phyloP scores from a whole-genome alignment of 2,113 vertebrate genomes.

The Thomomys bottae region DNA sequence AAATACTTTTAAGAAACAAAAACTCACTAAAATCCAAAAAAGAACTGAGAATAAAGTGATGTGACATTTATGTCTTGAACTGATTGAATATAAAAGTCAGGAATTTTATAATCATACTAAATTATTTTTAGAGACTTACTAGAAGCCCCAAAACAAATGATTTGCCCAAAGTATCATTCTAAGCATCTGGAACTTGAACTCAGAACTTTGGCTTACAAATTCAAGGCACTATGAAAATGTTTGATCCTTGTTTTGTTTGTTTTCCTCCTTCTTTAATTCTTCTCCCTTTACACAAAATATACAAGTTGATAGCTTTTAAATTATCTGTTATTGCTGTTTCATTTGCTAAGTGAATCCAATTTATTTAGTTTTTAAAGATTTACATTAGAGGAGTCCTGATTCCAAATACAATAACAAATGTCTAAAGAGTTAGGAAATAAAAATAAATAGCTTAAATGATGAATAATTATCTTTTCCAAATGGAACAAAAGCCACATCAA shows the following conservation, averaged over 20 bases:
- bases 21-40: too few relatives aligned
- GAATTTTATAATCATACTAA: slow-evolving; percentile 14
- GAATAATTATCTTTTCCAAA: slow-evolving; percentile 27
- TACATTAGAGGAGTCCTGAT: not conserved
- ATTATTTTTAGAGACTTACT: not conserved
- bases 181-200: slow-evolving; percentile 16
- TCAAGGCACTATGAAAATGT: not conserved
- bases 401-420: slow-evolving; percentile 11
- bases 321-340: not conserved
- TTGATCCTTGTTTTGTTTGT: not conserved
- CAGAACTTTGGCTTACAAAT: not conserved
- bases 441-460: slow-evolving; percentile 3
- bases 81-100: slow-evolving; percentile 9
- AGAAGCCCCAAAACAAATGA: slow-evolving; percentile 4
- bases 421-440: slow-evolving; percentile 34
- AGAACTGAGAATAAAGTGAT: slow-evolving; percentile 17
- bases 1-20: too few relatives aligned
- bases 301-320: not conserved
- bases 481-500: slow-evolving; percentile 32
- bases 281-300: not conserved
- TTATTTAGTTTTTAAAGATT: slow-evolving; percentile 44
- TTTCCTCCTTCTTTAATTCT: not conserved
- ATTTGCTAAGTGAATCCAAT: slow-evolving; percentile 23
- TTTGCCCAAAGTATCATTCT: not conserved
- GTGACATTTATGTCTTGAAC: not conserved